Conservation (phyloP, 2,113 vertebrate genomes). For the Orthochromis indermauri region DNA sequence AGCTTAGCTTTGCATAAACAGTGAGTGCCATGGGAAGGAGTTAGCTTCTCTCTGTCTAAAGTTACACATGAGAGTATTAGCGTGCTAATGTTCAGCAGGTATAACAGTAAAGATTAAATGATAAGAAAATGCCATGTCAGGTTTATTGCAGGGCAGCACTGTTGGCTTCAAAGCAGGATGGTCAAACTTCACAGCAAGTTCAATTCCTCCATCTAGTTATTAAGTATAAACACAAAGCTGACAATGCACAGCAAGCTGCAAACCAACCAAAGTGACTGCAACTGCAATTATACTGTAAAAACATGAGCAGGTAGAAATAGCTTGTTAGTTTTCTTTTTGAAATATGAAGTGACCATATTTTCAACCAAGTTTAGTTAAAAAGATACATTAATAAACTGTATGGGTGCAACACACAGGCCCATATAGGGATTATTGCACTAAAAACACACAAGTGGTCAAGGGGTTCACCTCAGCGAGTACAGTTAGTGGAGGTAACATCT, state of each 20-base stretch:
- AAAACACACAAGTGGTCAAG: neutral
- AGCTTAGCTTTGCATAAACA: neutral
- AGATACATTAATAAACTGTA: neutral
- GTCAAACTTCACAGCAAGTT: neutral
- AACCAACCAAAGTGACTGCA: neutral
- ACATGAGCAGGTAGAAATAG: neutral
- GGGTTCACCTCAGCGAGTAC: neutral
- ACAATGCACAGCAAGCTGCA: neutral
- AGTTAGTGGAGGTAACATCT: neutral
- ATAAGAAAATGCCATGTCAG: neutral
- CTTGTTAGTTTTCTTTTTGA: neutral
- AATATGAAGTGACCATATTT: neutral
- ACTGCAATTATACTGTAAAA: neutral
- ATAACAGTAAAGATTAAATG: neutral
- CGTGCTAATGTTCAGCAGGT: neutral
- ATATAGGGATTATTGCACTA: neutral
- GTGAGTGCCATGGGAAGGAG: neutral
- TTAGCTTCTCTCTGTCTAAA: neutral
- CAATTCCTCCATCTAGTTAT: neutral
- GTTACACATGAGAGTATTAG: neutral
- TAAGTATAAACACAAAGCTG: neutral
- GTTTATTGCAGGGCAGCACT: neutral
- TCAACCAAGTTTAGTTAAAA: neutral
- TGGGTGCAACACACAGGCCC: neutral
- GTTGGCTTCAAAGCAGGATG: neutral